Percentiles rank a stretch among this genome's conserved stretches.
These are phyloP conservation scores for Myrmecophaga tridactyla DNA, from an alignment of 2,113 vertebrate genomes.

Conservation along the genomic window DNA sequence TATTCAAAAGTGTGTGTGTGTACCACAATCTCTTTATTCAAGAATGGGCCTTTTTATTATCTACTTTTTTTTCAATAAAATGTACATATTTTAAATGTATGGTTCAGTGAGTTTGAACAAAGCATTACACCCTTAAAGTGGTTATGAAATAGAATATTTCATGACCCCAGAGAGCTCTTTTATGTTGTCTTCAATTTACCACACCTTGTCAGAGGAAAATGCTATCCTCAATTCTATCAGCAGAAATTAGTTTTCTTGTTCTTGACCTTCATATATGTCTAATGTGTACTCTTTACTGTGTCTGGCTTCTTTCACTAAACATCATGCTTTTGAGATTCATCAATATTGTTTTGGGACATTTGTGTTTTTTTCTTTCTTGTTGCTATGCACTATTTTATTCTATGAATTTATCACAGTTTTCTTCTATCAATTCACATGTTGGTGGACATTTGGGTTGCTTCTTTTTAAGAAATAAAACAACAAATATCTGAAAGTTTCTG, in stretches of 20 bases:
- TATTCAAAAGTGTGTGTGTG: not conserved
- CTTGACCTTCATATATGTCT: not conserved
- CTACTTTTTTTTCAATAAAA: not conserved
- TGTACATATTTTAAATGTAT: not conserved
- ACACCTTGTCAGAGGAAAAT: not conserved
- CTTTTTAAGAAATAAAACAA: not conserved
- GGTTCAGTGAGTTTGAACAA: not conserved
- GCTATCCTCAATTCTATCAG: not conserved
- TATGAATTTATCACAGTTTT: not conserved
- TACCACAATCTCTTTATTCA: not conserved
- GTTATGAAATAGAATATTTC: not conserved
- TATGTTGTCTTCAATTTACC: not conserved
- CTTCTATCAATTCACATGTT: not conserved
- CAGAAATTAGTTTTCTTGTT: not conserved
- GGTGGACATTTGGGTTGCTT: not conserved
- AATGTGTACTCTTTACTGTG: not conserved
- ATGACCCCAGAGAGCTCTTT: no score
- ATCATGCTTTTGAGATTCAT: not conserved
- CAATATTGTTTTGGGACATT: not conserved
- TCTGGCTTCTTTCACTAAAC: not conserved
- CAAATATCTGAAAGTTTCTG: not conserved
- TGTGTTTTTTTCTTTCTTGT: not conserved
- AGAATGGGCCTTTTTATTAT: not conserved
- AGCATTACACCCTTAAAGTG: not conserved
- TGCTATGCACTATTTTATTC: not conserved